Base-by-base conservation (phyloP, 2,888 invertebrate genomes). In the Marronus borbonicus region DNA sequence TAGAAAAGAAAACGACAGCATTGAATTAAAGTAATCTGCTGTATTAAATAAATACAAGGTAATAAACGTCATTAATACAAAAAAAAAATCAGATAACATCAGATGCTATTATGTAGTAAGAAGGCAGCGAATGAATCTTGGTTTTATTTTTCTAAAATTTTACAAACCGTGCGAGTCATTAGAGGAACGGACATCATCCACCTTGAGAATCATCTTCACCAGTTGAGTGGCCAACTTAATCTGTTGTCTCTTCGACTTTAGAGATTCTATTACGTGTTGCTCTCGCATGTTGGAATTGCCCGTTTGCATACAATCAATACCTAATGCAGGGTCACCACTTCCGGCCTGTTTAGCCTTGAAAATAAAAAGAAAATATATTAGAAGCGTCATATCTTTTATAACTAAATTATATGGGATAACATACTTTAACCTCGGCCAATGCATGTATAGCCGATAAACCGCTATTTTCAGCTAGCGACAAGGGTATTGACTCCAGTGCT, bases 171-270 rank as follows among this genome's bases (percentile, higher is more conserved):
- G 58, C 12, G 60, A 72, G 12, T 86, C 86, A 82, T 55, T 80
- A 81, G 66, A 92, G 90, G 79, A 92, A 91, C 83, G 94, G 44
- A 99, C 96, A 88, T 99, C 99, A 88, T 99, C 99, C 80, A 99
- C 99, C 90, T 99, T 99, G 82, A 99, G 92, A 82, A 99, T 99
- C 99, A 99, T 99, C 89, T 98, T 98, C 74, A 99, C 99, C 81
- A 99, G 92, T 87, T 99, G 99, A 0, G 99, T 98, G 28, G 99
- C 99, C 83, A 99, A 91, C 49, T 98, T 91, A 80, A 99, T 95
- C 90, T 99, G 99, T 86, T 99, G 98, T 85, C 97, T 96, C 92
- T 99, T 99, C 52, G 98, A 97, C 88, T 96, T 94, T 70, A 99
- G 91, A 0, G 99, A 98, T 90, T 99, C 99, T 79, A 99, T 95